Evolutionary conservation across 92 coral and sea anemone genomes (phyloP).

Genomic region (Desmophyllum pertusum): DNA sequence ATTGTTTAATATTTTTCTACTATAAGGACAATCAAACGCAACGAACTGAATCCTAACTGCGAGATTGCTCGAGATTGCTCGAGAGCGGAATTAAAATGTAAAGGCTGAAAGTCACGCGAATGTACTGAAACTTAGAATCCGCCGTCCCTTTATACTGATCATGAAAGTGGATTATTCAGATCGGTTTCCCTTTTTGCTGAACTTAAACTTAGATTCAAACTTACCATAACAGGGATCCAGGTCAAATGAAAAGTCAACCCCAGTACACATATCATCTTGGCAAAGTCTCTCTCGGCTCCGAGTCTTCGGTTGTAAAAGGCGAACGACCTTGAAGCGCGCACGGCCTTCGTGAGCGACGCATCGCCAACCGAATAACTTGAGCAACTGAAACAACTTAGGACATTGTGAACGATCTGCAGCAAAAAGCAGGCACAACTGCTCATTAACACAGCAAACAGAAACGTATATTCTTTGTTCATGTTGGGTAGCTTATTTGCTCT

Average conservation of each 20-base stretch:
- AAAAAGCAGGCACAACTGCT: conserved; percentile 79
- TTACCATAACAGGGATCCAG: conserved; percentile 91
- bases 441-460: conserved; percentile 83
- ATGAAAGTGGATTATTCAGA: neutral
- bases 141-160: neutral
- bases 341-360: neutral
- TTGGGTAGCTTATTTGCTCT: conserved; percentile 80
- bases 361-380: conserved; percentile 7
- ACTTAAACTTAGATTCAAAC: conserved; percentile 6
- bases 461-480: conserved; percentile 77
- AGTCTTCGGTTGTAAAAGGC: conserved; percentile 37
- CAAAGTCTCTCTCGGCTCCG: conserved; percentile 60
- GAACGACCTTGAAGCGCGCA: neutral
- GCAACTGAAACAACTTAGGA: conserved; percentile 67
- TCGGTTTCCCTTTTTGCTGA: neutral
- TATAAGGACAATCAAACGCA: neutral
- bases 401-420: conserved; percentile 78
- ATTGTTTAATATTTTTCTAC: neutral
- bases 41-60: neutral
- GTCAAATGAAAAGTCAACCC: conserved; percentile 72
- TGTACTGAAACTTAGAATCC: neutral
- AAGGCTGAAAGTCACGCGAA: neutral
- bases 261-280: conserved; percentile 76
- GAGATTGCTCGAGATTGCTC: too few species aligned
- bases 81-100: too few species aligned